Base-by-base conservation (phyloP, 2,113 vertebrate genomes). In the Sinocyclocheilus rhinocerous region DNA sequence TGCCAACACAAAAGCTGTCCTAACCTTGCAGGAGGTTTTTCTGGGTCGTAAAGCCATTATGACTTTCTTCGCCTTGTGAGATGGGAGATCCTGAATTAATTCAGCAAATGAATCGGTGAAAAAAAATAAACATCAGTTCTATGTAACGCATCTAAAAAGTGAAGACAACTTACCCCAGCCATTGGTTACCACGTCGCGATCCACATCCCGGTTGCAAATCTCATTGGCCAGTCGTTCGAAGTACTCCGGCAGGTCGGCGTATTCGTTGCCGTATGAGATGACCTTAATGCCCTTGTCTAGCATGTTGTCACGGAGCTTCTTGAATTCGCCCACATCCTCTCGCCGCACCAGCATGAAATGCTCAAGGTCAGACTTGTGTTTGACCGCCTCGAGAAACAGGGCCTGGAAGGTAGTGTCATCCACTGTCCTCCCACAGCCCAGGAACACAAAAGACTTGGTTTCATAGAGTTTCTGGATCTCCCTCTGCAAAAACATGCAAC, bases 351-450 rank as follows among this genome's bases (percentile, higher is more conserved):
- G 95, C 97, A 99, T 99, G 92, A 99, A 99, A 90, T 98, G 98
- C 87, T 98, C 97, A 88, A 98, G 92, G 92, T 98, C 97, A 0
- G 97, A 99, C 86, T 97, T 98, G 94, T 97, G 97, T 87, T 98
- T 98, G 89, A 98, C 97, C 0, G 98, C 97, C 92, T 99, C 98
- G 85, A 98, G 88, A 90, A 99, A 99, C 61, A 99, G 93, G n/a
- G 98, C 97, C 92, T 99, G 98, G 94, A 99, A 99, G n/a, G 98
- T 99, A 20, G 97, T 98, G 90, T 99, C 97, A 13, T 97, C 97
- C 10, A 99, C 97, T 1, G 98, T 98, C 93, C 97, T 96, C 36
- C 97, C 97, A 63, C 98, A 99, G 91, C 97, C 98, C 88, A 99
- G 92, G 91, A 99, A 99, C 85, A 99, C 96, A 85, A 99, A 99